A percentile compares a stretch with the other conserved stretches of the same genome.
Evolutionary conservation across 2,797 vertebrate species (phyloP).

Genomic region (Pampus argenteus): DNA sequence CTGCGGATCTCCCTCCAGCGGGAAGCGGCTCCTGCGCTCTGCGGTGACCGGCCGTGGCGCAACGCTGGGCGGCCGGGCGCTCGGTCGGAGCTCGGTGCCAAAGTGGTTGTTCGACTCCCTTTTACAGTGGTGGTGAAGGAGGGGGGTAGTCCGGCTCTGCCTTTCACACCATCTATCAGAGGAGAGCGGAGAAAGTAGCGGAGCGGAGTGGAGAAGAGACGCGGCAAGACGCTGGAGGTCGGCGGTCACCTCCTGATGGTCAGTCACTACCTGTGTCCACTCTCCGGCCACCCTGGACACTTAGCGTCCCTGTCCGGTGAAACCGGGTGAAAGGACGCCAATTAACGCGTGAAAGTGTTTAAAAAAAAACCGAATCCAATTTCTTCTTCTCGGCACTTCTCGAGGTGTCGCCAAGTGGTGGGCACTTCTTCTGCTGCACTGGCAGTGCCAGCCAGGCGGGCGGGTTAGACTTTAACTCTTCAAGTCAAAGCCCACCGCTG

Average conservation of each 20-base stretch:
- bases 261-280: conserved; percentile 62
- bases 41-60: conserved; percentile 58
- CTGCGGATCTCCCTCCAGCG: conserved; percentile 31
- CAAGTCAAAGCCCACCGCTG: conserved; percentile 85
- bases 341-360: conserved; percentile 36
- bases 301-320: conserved; percentile 31
- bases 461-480: conserved; percentile 70
- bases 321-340: conserved; percentile 21
- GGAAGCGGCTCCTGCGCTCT: conserved; percentile 49
- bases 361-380: conserved; percentile 77
- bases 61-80: conserved; percentile 60
- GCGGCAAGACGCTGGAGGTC: conserved; percentile 30
- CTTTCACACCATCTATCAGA: conserved; percentile 58
- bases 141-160: conserved; percentile 41
- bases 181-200: conserved; percentile 25
- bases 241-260: conserved; percentile 56
- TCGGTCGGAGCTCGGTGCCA: conserved; percentile 63
- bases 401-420: conserved; percentile 69
- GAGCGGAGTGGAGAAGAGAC: conserved; percentile 16
- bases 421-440: conserved; percentile 83
- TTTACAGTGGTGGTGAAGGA: conserved; percentile 26
- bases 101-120: conserved; percentile 52
- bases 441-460: conserved; percentile 77
- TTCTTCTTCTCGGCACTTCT: conserved; percentile 80
- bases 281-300: conserved; percentile 63